Percentiles rank a stretch among this genome's conserved stretches.
Conservation (phyloP, 1,140 invertebrate genomes). For the Calycopis cecrops region DNA sequence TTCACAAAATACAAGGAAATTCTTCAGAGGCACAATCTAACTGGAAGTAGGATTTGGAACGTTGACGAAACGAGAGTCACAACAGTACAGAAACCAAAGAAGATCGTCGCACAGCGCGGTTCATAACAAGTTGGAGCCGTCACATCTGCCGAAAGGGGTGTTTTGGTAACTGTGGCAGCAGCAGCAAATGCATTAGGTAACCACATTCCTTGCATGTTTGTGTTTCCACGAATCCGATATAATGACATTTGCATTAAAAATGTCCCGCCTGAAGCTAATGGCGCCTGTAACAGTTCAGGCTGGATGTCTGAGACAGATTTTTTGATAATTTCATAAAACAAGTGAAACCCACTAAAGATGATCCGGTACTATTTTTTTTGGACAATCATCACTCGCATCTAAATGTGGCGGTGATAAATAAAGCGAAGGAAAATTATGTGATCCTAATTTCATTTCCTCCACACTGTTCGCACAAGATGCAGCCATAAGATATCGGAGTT, state of each 20-base stretch:
- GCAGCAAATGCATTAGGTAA: slow-evolving; percentile 32
- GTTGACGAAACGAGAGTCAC: slow-evolving; percentile 20
- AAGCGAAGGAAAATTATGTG: slow-evolving; percentile 19
- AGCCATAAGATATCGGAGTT: slow-evolving; percentile 26
- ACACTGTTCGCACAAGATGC: too few relatives aligned
- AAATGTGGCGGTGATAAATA: slow-evolving; percentile 26
- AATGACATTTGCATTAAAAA: slow-evolving; percentile 28
- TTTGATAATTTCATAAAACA: slow-evolving; percentile 24
- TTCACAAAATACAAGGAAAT: too few relatives aligned
- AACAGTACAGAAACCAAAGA: slow-evolving; percentile 2
- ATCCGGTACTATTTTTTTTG: slow-evolving; percentile 37
- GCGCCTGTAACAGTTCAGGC: slow-evolving; percentile 31
- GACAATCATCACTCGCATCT: slow-evolving; percentile 49
- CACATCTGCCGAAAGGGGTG: slow-evolving; percentile 37
- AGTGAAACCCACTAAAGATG: slow-evolving; percentile 28
- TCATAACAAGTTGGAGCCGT: slow-evolving; percentile 6
- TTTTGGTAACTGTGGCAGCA: slow-evolving; percentile 35
- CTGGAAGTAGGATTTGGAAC: slow-evolving; percentile 40
- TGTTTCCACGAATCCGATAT: slow-evolving; percentile 47
- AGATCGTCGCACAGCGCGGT: slow-evolving; percentile 5
- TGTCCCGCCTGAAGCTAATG: slow-evolving; percentile 29
- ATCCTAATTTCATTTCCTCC: slow-evolving; percentile 24
- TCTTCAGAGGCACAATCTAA: slow-evolving; percentile 15
- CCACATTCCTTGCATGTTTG: slow-evolving; percentile 41
- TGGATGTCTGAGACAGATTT: slow-evolving; percentile 42